Conservation (phyloP, 1,140 invertebrate genomes). For the Achroia grisella region DNA sequence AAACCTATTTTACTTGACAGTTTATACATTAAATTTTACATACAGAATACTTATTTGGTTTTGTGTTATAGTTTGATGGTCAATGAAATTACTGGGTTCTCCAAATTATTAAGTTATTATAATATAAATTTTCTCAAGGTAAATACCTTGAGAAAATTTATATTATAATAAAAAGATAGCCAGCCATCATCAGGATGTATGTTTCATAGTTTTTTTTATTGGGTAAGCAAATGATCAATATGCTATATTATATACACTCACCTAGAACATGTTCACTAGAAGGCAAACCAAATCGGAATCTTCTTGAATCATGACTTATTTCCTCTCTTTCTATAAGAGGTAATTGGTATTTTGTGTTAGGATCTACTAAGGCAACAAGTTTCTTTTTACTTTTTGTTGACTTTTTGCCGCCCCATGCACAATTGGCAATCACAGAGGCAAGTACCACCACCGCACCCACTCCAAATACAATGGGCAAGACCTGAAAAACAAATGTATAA, state of each 20-base stretch:
- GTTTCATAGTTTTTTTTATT: no score
- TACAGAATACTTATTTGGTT: no score
- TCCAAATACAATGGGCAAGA: conserved; percentile 78
- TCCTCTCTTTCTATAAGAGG: conserved; percentile 93
- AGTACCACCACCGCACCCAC: conserved; percentile 84
- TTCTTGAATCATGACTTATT: conserved; percentile 94
- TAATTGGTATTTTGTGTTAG: conserved; percentile 91
- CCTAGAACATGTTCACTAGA: conserved; percentile 90
- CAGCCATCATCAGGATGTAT: no score
- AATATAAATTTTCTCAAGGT: no score
- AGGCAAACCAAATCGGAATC: conserved; percentile 93
- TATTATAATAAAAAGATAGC: no score
- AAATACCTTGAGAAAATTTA: no score
- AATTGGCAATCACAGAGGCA: conserved; percentile 77
- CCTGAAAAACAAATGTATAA: conserved; percentile 52
- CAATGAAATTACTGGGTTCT: no score
- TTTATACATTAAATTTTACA: no score
- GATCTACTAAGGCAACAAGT: conserved; percentile 84
- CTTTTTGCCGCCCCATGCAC: conserved; percentile 72
- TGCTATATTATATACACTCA: conserved; percentile 29
- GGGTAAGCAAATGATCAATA: no score
- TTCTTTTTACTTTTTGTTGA: conserved; percentile 66
- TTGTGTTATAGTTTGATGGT: no score
- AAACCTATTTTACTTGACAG: no score
- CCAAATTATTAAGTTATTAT: no score